Evolutionary conservation across 2,888 invertebrate genomes (phyloP).

Genomic region (Blera fallax): DNA sequence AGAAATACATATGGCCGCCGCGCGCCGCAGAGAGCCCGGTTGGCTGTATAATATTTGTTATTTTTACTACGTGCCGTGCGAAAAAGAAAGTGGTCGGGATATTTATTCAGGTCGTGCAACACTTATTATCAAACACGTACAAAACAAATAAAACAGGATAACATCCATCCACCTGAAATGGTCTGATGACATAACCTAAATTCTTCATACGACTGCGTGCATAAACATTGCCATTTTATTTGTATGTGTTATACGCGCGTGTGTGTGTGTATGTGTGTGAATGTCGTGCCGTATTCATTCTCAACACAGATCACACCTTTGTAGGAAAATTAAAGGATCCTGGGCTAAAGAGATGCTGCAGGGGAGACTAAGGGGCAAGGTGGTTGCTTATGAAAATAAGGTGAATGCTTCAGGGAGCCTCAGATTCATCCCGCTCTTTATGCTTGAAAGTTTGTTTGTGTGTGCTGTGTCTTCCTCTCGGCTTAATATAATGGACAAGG

Average conservation of each 20-base stretch:
- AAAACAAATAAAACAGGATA: slow-evolving; percentile 73
- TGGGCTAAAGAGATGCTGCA: slow-evolving; percentile 11
- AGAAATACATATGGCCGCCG: not conserved
- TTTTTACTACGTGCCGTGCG: slow-evolving; percentile 70
- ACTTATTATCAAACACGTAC: slow-evolving; percentile 73
- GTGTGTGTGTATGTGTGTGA: not conserved
- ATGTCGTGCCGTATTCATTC: slow-evolving; percentile 23
- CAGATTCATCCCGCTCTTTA: slow-evolving; percentile 2
- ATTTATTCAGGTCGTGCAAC: slow-evolving; percentile 73
- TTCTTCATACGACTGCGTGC: slow-evolving; percentile 72
- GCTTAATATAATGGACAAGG: slow-evolving; percentile 67
- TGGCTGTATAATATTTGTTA: slow-evolving; percentile 55
- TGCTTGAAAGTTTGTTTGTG: slow-evolving; percentile 17
- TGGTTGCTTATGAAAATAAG: slow-evolving; percentile 66
- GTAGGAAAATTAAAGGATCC: slow-evolving; percentile 54
- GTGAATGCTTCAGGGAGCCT: slow-evolving; percentile 57
- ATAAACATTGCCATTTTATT: slow-evolving; percentile 69
- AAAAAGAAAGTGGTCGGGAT: slow-evolving; percentile 66
- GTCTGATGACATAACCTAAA: slow-evolving; percentile 73
- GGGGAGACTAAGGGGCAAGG: not conserved
- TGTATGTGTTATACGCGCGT: not conserved
- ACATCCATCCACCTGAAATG: slow-evolving; percentile 72
- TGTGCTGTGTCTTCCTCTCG: slow-evolving; percentile 23
- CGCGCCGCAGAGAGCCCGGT: not conserved
- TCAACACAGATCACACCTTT: slow-evolving; percentile 65